Evolutionary conservation across 2,797 vertebrate genomes (phyloP), one percentile per base, ranked within the genome.

Genomic region (Myotis myotis): DNA sequence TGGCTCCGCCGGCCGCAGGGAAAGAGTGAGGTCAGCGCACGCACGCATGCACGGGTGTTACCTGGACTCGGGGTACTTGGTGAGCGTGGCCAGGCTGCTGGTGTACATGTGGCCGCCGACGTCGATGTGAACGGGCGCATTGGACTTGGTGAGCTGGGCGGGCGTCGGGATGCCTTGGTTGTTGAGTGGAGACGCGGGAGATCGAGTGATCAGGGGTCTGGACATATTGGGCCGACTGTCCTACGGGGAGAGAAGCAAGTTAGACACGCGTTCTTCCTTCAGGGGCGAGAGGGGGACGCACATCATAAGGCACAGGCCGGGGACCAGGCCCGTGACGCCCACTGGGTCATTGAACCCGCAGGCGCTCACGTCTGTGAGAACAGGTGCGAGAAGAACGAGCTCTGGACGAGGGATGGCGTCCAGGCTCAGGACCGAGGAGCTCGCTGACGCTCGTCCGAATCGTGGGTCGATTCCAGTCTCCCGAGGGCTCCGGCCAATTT

Each of bases 21-120:
- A 89, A 91, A 84, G n/a, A 74, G 53, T 87, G 71, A 97, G 84
- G 28, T 36, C 83, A 93, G 91, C 93, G 75, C 51, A 92, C 12
- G 22, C 91, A 95, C 41, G 85, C 44, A 11, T 11, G 44, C 89
- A 92, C n/a, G 57, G 3, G 41, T 4, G 41, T 99, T 98, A 99
- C 99, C 99, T 99, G 96, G 99, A 99, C 97, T 99, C 99, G 0
- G 99, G 99, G 97, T 99, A 99, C 98, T 99, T 99, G 96, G 99
- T 99, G 97, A 99, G 98, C 71, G 99, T 99, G 95, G 99, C 99
- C 99, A 99, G 98, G 97, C 99, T 99, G 99, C 99, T 99, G 98
- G 99, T 99, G 96, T 99, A 99, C 99, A 99, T 99, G 98, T 99
- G 99, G 94, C 99, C 99, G 90, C 99, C 99, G 98, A 99, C 99